Conservation (phyloP, 2,888 invertebrate species). For the Fragum fragum region DNA sequence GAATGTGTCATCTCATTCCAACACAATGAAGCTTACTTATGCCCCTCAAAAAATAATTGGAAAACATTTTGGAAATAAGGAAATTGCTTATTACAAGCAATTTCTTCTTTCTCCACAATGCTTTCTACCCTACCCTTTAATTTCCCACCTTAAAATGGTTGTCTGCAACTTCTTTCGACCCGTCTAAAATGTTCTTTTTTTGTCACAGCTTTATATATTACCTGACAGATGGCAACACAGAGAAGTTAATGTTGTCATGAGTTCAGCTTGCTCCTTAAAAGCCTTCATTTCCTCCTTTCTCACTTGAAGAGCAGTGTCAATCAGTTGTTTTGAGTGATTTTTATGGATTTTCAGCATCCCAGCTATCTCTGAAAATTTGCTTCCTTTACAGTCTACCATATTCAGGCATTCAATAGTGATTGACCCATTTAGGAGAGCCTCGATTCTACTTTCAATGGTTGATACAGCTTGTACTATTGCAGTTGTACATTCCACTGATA, state of each 20-base stretch:
- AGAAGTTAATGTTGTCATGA: slow-evolving; percentile 32
- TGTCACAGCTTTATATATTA: too few relatives aligned
- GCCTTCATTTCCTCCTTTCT: slow-evolving; percentile 41
- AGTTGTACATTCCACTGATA: slow-evolving; percentile 31
- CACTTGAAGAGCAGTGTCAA: slow-evolving; percentile 16
- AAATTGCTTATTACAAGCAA: too few relatives aligned
- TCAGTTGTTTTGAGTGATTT: slow-evolving; percentile 5
- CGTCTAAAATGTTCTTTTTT: too few relatives aligned
- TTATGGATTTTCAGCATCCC: slow-evolving; percentile 13
- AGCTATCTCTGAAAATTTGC: slow-evolving; percentile 44
- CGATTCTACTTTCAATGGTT: slow-evolving; percentile 34
- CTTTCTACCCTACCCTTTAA: too few relatives aligned
- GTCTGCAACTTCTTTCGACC: too few relatives aligned
- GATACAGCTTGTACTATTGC: slow-evolving; percentile 33
- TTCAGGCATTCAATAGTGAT: slow-evolving; percentile 37
- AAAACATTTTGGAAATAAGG: too few relatives aligned
- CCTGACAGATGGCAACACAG: slow-evolving; percentile 22
- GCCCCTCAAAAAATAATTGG: too few relatives aligned
- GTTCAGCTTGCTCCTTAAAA: slow-evolving; percentile 31
- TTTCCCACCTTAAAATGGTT: too few relatives aligned
- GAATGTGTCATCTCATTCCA: too few relatives aligned
- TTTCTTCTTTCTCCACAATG: too few relatives aligned
- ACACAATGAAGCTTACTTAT: too few relatives aligned
- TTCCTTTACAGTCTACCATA: slow-evolving; percentile 25
- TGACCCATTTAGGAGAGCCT: slow-evolving; percentile 31